Conservation (phyloP, 37 sponge, comb jelly and placozoan genomes). For the Mnemiopsis leidyi region DNA sequence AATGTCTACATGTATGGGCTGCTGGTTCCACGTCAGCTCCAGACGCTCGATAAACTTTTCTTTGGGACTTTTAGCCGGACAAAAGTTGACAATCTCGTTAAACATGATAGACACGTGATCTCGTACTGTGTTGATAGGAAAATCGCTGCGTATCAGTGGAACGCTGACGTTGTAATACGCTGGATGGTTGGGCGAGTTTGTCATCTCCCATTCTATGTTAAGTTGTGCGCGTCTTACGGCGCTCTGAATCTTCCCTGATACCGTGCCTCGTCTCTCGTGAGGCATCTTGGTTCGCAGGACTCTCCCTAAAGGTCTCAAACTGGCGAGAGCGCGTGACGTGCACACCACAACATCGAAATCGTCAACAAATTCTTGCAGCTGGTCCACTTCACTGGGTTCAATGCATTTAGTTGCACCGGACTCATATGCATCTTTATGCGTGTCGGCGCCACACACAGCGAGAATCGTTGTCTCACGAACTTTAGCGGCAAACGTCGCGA, state of each 20-base stretch:
- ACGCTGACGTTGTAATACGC: neutral
- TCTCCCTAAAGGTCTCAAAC: neutral
- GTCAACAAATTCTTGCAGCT: neutral
- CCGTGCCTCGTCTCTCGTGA: constrained; percentile 33
- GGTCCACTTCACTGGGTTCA: neutral
- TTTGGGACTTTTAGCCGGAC: neutral
- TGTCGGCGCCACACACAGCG: constrained; percentile 17
- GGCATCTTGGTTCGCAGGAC: constrained; percentile 47
- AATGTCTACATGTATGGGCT: constrained; percentile 8
- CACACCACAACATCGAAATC: constrained; percentile 37
- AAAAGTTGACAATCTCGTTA: neutral
- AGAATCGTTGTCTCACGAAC: neutral
- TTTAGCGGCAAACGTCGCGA: neutral
- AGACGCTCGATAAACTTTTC: constrained; percentile 36
- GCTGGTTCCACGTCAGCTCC: neutral
- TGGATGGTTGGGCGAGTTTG: constrained; percentile 7
- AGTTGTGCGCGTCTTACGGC: constrained; percentile 4
- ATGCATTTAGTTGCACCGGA: neutral
- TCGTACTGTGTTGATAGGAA: neutral
- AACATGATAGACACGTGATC: constrained; percentile 38
- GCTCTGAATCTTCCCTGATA: neutral
- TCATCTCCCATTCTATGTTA: constrained; percentile 49
- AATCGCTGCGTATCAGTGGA: neutral
- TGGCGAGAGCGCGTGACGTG: neutral
- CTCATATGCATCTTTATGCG: neutral